Evolutionary conservation across 2,113 vertebrate species (phyloP), one percentile per base, ranked within the genome.

Genomic region (Aptenodytes forsteri): DNA sequence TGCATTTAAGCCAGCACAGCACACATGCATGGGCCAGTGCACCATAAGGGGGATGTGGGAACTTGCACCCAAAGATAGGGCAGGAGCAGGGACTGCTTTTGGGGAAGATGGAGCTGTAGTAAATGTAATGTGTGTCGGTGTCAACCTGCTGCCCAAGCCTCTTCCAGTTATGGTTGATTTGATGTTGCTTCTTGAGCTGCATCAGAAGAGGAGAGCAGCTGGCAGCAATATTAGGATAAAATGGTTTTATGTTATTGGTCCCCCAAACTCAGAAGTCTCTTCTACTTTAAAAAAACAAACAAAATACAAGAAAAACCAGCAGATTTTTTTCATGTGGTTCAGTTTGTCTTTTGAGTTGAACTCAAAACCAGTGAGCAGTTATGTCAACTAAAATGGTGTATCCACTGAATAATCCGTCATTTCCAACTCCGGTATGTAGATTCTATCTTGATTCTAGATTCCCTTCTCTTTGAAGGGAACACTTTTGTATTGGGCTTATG

Each of bases 11-110:
- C 30, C 40, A 83, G 19, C 18, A 4, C 9, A 46, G 46, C 47
- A 1, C 22, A 7, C 3, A 1, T 2, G 3, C 3, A 7, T 14
- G 47, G n/a, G 27, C 44, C 36, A 58, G 78, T 6, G 2, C 26
- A 16, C 44, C 15, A 2, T 22, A 18, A 59, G 27, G 38, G 29
- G 30, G 8, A 11, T 2, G 30, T 50, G 77, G 47, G 55, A 38
- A 38, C 36, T 36, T 12, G 9, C 32, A 26, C 27, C 13, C 29
- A 2, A 23, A 59, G 49, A 5, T 7, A 42, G 42, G 71, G 19
- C 58, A 40, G 44, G 64, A 78, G 12, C 52, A 25, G 30, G 40
- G 46, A 5, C 8, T 15, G 36, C 7, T 6, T 70, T 10, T 3
- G 11, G 18, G 14, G 29, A 8, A 69, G 30, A 61, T 4, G 30